Evolutionary conservation across 64 coral and sea anemone species (phyloP).

Genomic region (Catalaphyllia jardinei): DNA sequence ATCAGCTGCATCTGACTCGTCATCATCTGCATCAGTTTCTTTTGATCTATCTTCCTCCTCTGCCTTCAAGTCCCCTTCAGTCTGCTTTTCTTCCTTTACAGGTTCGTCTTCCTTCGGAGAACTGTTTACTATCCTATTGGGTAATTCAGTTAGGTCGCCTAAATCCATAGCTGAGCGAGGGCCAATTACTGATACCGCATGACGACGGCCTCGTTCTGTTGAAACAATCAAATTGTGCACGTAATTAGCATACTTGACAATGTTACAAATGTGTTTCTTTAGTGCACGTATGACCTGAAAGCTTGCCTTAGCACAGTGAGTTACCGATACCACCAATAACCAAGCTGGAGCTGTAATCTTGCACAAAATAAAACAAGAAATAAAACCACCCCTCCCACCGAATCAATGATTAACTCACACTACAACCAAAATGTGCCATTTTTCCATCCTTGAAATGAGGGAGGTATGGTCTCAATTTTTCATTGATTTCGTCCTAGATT

Average conservation of each 20-base stretch:
- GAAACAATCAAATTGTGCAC: neutral
- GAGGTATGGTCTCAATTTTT: too few relatives aligned
- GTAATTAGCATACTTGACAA: neutral
- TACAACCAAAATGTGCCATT: too few relatives aligned
- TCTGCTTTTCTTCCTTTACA: conserved; percentile 53
- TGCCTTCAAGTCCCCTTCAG: conserved; percentile 9
- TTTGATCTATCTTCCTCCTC: conserved; percentile 64
- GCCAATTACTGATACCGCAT: conserved; percentile 65
- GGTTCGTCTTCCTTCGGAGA: conserved; percentile 40
- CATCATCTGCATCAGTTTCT: conserved; percentile 38
- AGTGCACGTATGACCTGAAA: neutral
- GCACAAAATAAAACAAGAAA: too few relatives aligned
- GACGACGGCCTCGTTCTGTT: conserved; percentile 77
- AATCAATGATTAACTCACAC: too few relatives aligned
- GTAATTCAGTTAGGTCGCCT: conserved; percentile 18
- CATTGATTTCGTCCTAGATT: too few relatives aligned
- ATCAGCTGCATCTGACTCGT: conserved; percentile 32
- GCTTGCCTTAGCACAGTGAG: too few relatives aligned
- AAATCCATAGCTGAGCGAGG: neutral
- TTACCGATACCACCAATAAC: too few relatives aligned
- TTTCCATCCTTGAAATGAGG: too few relatives aligned
- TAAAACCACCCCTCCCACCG: too few relatives aligned
- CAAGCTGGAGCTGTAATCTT: too few relatives aligned
- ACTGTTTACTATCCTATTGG: conserved; percentile 11
- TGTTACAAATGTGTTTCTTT: neutral